Evolutionary conservation across 2,797 vertebrate genomes (phyloP).

Genomic region (Lindbergichthys nudifrons): DNA sequence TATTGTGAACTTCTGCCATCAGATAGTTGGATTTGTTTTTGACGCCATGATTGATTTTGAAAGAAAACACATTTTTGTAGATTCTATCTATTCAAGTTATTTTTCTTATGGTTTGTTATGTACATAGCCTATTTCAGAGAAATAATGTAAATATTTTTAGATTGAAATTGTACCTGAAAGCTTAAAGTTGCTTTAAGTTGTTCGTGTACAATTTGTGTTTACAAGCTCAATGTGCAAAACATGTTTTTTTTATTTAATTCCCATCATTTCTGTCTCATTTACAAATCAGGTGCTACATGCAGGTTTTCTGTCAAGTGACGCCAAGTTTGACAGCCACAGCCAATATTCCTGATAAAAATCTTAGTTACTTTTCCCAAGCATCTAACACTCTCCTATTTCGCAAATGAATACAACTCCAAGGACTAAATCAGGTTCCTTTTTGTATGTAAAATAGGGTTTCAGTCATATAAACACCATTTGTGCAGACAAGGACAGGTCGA

Average conservation of each 20-base stretch:
- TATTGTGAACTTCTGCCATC: constrained; percentile 14
- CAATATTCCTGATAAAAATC: constrained; percentile 15
- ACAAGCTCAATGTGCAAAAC: constrained; percentile 3
- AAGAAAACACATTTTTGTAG: not conserved
- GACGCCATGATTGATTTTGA: constrained; percentile 4
- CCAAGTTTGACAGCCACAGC: constrained; percentile 1
- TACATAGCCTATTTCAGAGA: not conserved
- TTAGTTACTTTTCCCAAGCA: constrained; percentile 5
- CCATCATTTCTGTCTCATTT: constrained; percentile 20
- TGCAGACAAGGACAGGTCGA: not conserved
- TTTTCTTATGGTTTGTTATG: not conserved
- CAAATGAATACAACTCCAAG: constrained; percentile 7
- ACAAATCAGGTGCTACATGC: not conserved
- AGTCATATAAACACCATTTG: not conserved
- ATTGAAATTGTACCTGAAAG: constrained; percentile 1
- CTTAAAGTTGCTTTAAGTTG: constrained; percentile 6
- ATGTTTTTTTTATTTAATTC: constrained; percentile 27
- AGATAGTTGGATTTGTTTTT: constrained; percentile 11
- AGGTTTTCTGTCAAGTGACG: constrained; percentile 20
- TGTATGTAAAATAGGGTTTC: not conserved
- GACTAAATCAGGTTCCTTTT: not conserved
- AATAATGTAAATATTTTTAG: not conserved
- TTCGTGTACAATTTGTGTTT: constrained; percentile 7
- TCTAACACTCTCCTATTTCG: constrained; percentile 5
- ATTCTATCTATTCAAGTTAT: not conserved